A percentile compares a stretch with the other conserved stretches of the same genome.
Conservation (phyloP, 2,113 vertebrate genomes). For the Carollia perspicillata region DNA sequence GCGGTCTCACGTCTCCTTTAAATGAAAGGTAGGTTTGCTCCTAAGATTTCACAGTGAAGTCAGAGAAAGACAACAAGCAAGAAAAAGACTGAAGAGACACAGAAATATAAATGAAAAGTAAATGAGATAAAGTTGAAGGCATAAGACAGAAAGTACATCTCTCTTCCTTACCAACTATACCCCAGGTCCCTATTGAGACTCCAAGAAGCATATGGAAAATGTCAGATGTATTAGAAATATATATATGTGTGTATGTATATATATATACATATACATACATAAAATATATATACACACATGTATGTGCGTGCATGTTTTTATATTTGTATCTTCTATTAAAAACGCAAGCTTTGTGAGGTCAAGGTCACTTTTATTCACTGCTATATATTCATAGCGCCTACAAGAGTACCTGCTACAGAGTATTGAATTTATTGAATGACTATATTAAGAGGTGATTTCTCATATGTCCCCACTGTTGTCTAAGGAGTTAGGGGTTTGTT, state of each 20-base stretch:
- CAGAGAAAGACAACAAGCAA: background rate
- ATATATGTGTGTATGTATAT: no score
- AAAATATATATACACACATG: background rate
- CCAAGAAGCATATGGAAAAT: background rate
- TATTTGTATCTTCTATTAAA: background rate
- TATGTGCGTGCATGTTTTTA: background rate
- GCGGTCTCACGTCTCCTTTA: background rate
- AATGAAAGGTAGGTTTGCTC: conserved; percentile 4
- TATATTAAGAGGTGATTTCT: background rate
- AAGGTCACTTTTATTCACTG: background rate
- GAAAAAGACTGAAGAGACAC: background rate
- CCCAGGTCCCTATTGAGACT: background rate
- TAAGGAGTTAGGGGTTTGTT: background rate
- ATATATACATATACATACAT: no score
- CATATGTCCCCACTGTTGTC: background rate
- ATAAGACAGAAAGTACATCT: background rate
- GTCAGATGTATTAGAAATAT: background rate
- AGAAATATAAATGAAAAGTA: background rate
- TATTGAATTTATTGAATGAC: background rate
- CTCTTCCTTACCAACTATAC: background rate
- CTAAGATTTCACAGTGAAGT: background rate
- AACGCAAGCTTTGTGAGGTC: background rate
- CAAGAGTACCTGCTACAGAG: background rate
- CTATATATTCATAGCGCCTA: background rate
- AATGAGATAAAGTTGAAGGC: background rate